A percentile compares a stretch with the other conserved stretches of the same genome.
These are phyloP conservation scores for Epicampocera succincta DNA, from an alignment of 2,888 invertebrate species.

Conservation along the genomic window DNA sequence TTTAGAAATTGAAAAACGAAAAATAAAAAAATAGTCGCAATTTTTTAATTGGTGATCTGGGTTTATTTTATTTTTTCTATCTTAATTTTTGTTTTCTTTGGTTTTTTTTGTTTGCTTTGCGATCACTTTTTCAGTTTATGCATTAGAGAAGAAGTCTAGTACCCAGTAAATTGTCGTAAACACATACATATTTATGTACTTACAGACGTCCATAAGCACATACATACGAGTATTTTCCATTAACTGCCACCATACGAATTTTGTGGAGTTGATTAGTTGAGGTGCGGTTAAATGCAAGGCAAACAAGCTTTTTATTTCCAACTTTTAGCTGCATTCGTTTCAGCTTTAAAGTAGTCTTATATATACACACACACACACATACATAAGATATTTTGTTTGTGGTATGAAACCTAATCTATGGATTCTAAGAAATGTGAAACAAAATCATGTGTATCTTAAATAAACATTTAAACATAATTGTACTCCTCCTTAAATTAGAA, in stretches of 20 bases:
- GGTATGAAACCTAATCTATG: constrained; percentile 59
- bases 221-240: constrained; percentile 30
- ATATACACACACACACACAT: background rate
- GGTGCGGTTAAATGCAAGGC: constrained; percentile 69
- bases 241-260: constrained; percentile 29
- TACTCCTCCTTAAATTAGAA: constrained; percentile 59
- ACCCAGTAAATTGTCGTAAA: background rate
- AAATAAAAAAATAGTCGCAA: constrained; percentile 59
- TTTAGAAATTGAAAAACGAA: constrained; percentile 48
- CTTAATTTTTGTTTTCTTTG: too few relatives aligned
- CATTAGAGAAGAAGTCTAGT: constrained; percentile 43
- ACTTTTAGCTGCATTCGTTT: constrained; percentile 19
- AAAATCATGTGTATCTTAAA: constrained; percentile 61
- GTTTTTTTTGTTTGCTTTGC: constrained; percentile 47
- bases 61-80: constrained; percentile 39
- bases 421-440: constrained; percentile 66
- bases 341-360: constrained; percentile 16
- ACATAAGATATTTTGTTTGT: constrained; percentile 13
- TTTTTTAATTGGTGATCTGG: constrained; percentile 67
- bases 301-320: constrained; percentile 52
- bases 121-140: constrained; percentile 61
- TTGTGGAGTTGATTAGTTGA: constrained; percentile 63
- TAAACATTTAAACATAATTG: constrained; percentile 41
- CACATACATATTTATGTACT: constrained; percentile 6
- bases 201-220: background rate